Evolutionary conservation across 2,888 invertebrate species (phyloP).

Genomic region (Elmis aenea): DNA sequence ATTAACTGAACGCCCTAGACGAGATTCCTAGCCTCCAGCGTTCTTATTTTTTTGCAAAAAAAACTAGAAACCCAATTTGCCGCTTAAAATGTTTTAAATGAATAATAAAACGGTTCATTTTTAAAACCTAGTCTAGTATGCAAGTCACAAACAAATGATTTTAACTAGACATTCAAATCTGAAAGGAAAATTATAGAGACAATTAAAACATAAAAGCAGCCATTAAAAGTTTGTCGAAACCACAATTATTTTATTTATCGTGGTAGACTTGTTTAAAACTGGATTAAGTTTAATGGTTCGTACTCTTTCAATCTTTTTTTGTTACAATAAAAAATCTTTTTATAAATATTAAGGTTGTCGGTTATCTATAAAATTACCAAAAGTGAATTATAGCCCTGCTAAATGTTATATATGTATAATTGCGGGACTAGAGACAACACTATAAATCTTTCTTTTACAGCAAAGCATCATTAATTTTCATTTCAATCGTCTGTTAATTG

Average conservation of each 20-base stretch:
- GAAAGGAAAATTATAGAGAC: conserved; percentile 18
- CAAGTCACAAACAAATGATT: conserved; percentile 15
- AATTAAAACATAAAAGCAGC: conserved; percentile 15
- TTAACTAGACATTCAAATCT: conserved; percentile 12
- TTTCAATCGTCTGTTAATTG: conserved; percentile 34
- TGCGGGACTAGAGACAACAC: conserved; percentile 10
- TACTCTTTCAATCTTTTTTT: too few species aligned
- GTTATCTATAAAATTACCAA: conserved; percentile 9
- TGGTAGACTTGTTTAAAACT: conserved; percentile 11
- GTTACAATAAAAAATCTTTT: too few species aligned
- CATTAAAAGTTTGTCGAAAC: conserved; percentile 20
- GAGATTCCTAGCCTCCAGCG: too few species aligned
- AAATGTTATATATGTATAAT: conserved; percentile 17
- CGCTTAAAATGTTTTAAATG: conserved; percentile 8
- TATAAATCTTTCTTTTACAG: conserved; percentile 20
- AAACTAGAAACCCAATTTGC: too few species aligned
- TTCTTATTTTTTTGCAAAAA: too few species aligned
- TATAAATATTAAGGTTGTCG: conserved; percentile 7
- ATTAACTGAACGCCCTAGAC: too few species aligned
- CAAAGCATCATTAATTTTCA: conserved; percentile 32
- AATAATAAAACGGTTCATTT: conserved; percentile 13
- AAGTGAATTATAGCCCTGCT: conserved; percentile 13
- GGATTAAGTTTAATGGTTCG: conserved; percentile 10
- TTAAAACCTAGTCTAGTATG: conserved; percentile 15
- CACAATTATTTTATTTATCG: conserved; percentile 15